These are phyloP conservation scores for Diorhabda carinulata DNA, from an alignment of 1,140 invertebrate species.

Conservation along the genomic window DNA sequence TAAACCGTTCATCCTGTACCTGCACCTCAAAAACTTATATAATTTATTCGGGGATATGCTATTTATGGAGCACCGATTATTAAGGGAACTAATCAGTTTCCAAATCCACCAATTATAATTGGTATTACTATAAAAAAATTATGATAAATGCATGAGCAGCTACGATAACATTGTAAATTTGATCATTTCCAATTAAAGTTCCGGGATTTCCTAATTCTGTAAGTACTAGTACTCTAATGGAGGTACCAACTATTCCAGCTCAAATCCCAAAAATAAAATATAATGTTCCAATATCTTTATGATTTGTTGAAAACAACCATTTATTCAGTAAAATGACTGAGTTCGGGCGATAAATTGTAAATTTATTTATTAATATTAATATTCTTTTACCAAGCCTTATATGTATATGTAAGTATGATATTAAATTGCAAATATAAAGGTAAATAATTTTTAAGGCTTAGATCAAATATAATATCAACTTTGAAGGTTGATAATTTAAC, in stretches of 20 bases:
- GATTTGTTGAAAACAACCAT: conserved; percentile 66
- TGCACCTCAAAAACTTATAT: conserved; percentile 72
- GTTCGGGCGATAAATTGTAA: conserved; percentile 55
- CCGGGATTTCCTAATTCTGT: conserved; percentile 60
- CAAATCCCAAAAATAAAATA: conserved; percentile 70
- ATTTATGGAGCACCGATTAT: conserved; percentile 65
- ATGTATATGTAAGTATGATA: conserved; percentile 50
- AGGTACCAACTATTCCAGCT: conserved; percentile 61
- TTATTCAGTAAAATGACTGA: conserved; percentile 54
- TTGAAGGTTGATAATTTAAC: conserved; percentile 57
- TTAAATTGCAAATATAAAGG: conserved; percentile 57
- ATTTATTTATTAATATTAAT: conserved; percentile 52
- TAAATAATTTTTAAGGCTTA: conserved; percentile 50
- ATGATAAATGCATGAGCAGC: conserved; percentile 72
- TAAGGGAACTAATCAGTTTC: conserved; percentile 71
- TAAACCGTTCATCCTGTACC: conserved; percentile 68
- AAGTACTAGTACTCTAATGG: conserved; percentile 63
- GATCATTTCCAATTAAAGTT: conserved; percentile 59
- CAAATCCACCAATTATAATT: conserved; percentile 73
- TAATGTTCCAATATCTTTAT: conserved; percentile 72
- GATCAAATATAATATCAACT: conserved; percentile 52
- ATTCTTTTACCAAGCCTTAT: conserved; percentile 50
- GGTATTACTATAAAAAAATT: conserved; percentile 81
- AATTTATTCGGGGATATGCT: conserved; percentile 72
- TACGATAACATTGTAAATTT: conserved; percentile 69